Evolutionary conservation across 2,888 invertebrate genomes (phyloP), one percentile per base, ranked within the genome.

Genomic region (Quadriops clusia): DNA sequence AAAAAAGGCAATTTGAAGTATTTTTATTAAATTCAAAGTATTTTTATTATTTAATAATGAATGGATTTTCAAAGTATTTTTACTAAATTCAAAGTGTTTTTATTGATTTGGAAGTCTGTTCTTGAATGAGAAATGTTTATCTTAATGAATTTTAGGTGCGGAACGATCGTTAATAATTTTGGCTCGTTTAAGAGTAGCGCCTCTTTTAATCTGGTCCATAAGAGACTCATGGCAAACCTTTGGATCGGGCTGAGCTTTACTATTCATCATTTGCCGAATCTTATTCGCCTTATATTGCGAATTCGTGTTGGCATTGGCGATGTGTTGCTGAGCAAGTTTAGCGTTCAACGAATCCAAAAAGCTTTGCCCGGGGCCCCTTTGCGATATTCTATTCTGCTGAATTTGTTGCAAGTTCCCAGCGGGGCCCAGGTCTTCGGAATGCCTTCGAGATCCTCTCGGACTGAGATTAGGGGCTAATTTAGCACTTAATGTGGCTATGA

Each of bases 181-280:
- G 41, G 87, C 83, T 48, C 84, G 76, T 35, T 78, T 77, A 33
- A 90, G 58, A 20, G 79, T 77, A 10, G 87, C 87, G 33, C 90
- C 90, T 39, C 82, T 72, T 50, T 86, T 81, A 38, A 90, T 90
- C 56, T 90, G 90, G 65, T 90, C 90, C 87, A 90, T 86, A n/a
- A 90, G 65, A 0, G 89, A 89, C 43, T 86, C 87, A 60, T 84
- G 81, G 47, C 82, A 80, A 17, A 75, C 64, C 35, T 79, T 72
- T 1, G 83, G 82, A 59, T 85, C 84, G 34, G 82, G 77, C 72
- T 79, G 60, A 32, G 77, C 73, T 51, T 73, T 78, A 48, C 70
- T 74, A 56, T 74, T 78, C 50, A 84, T 81, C 51, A 77, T 68
- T 46, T 81, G 79, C 28, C 82, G 64, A 30, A 83, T 80, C 39